Evolutionary conservation across 1,140 invertebrate genomes (phyloP).

Genomic region (Macrobrachium nipponense): DNA sequence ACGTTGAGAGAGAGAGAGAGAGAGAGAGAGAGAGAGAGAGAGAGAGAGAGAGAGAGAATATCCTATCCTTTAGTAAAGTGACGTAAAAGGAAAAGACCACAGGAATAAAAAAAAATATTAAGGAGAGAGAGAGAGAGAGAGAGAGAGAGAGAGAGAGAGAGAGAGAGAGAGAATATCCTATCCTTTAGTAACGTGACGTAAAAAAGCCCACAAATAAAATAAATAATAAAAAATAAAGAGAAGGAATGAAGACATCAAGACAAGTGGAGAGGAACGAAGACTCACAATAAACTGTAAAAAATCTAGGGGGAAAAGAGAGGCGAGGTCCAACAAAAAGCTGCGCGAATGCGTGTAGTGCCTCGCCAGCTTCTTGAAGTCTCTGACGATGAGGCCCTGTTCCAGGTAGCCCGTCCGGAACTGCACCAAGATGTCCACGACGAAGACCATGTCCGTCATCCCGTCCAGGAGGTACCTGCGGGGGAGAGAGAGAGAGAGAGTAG

Average conservation of each 20-base stretch:
- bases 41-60: too few species aligned
- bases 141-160: too few species aligned
- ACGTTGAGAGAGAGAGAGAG: too few species aligned
- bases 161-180: too few species aligned
- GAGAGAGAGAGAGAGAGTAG: not conserved
- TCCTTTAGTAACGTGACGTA: not conserved
- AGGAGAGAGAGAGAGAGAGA: too few species aligned
- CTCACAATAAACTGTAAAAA: constrained; percentile 85
- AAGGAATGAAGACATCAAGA: not conserved
- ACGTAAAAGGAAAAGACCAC: too few species aligned
- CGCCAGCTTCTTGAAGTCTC: constrained; percentile 89
- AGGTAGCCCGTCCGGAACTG: constrained; percentile 96
- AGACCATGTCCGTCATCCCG: constrained; percentile 88
- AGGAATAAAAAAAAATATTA: too few species aligned
- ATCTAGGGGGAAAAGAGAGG: constrained; percentile 87
- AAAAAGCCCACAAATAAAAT: not conserved
- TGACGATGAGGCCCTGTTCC: constrained; percentile 94
- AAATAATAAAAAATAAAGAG: not conserved
- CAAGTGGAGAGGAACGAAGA: constrained; percentile 63
- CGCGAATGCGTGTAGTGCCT: constrained; percentile 88
- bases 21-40: too few species aligned
- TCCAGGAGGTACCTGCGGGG: constrained; percentile 66
- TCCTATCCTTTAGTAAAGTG: too few species aligned
- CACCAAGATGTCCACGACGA: constrained; percentile 87
- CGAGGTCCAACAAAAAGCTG: constrained; percentile 87